These are phyloP conservation scores for Odontamblyopus lacepedii DNA, from an alignment of 2,797 vertebrate genomes.

Conservation along the genomic window DNA sequence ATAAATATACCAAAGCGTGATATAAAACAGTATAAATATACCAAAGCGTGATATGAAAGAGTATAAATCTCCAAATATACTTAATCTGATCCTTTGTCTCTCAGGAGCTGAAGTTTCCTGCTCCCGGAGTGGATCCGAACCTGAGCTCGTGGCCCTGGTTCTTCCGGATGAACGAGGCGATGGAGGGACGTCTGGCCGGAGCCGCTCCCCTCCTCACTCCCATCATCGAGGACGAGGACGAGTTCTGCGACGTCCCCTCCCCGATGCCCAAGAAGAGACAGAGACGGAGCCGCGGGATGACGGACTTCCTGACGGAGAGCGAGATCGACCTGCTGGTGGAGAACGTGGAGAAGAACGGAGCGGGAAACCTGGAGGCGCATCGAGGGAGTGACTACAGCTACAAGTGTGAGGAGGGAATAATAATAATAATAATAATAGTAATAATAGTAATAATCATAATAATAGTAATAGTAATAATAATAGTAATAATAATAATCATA, in stretches of 20 bases:
- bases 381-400: slow-evolving; percentile 62
- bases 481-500: too few species aligned
- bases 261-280: slow-evolving; percentile 60
- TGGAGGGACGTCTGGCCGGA: slow-evolving; percentile 66
- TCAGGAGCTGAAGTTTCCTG: slow-evolving; percentile 78
- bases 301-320: slow-evolving; percentile 72
- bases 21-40: too few species aligned
- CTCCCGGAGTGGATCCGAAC: slow-evolving; percentile 69
- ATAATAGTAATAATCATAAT: too few species aligned
- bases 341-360: slow-evolving; percentile 62
- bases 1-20: too few species aligned
- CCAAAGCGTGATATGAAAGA: too few species aligned
- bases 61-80: too few species aligned
- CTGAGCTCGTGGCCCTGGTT: slow-evolving; percentile 80
- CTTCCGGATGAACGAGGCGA: slow-evolving; percentile 77
- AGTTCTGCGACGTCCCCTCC: slow-evolving; percentile 65
- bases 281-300: slow-evolving; percentile 63
- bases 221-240: slow-evolving; percentile 68
- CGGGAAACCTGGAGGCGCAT: slow-evolving; percentile 56
- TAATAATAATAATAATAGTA: too few species aligned
- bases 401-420: slow-evolving; percentile 52
- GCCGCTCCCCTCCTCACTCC: slow-evolving; percentile 66
- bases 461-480: too few species aligned
- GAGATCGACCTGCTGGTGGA: slow-evolving; percentile 75
- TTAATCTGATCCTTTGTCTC: neutral